Evolutionary conservation across 2,797 vertebrate genomes (phyloP).

Genomic region (Oreochromis mossambicus): DNA sequence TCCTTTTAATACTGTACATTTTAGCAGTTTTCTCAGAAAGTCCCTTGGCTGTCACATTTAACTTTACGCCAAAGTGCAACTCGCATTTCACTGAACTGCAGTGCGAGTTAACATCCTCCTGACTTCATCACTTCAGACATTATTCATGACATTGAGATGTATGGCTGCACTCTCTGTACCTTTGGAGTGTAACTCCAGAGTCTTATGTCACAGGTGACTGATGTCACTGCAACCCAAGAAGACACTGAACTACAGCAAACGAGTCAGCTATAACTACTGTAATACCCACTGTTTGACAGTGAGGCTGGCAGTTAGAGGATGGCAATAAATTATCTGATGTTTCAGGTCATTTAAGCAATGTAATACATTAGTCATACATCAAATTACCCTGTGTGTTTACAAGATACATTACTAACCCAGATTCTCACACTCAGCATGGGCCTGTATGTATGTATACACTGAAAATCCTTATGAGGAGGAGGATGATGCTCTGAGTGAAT

Average conservation of each 20-base stretch:
- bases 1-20: background rate
- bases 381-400: background rate
- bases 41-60: background rate
- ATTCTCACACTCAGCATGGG: background rate
- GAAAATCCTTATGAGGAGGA: constrained; percentile 12
- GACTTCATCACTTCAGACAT: constrained; percentile 38
- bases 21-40: background rate
- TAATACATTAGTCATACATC: background rate
- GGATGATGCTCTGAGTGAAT: background rate
- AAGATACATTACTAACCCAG: constrained; percentile 9
- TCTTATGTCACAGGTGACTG: constrained; percentile 30
- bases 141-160: constrained; percentile 46
- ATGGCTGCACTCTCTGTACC: constrained; percentile 12
- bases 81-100: background rate
- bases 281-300: background rate
- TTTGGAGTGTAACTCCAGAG: constrained; percentile 49
- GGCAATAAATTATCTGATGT: background rate
- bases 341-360: background rate
- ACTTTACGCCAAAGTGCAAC: background rate
- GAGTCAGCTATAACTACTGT: background rate
- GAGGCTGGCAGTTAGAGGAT: background rate
- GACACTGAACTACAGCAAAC: background rate
- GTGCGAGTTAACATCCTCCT: background rate
- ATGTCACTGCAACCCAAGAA: constrained; percentile 30
- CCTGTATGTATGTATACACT: background rate